These are phyloP conservation scores for Strix uralensis DNA, from an alignment of 2,113 vertebrate species.

Conservation along the genomic window DNA sequence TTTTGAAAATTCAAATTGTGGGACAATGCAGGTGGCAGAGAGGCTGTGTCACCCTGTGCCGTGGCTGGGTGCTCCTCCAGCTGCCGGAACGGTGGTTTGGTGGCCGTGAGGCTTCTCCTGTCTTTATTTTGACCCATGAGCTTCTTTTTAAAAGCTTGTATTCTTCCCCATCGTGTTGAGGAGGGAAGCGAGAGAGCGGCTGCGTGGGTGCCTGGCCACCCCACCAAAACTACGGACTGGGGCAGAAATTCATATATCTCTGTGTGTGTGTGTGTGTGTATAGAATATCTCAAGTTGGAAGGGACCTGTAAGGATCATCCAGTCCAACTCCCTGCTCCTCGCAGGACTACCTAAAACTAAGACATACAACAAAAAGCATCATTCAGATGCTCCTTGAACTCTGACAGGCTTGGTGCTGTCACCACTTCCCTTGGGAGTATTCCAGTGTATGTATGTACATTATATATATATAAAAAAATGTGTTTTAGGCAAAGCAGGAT, in stretches of 20 bases:
- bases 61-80: not conserved
- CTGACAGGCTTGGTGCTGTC: not conserved
- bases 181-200: not conserved
- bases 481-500: not conserved
- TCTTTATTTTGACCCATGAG: not conserved
- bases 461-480: not conserved
- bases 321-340: not conserved
- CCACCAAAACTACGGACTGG: not conserved
- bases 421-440: not conserved
- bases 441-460: not conserved
- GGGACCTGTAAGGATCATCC: not conserved
- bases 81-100: accelerated
- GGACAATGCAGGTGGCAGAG: not conserved
- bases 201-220: not conserved
- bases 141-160: not conserved
- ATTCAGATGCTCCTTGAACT: not conserved
- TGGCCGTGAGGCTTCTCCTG: not conserved
- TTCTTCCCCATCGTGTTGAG: not conserved
- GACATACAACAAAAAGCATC: not conserved
- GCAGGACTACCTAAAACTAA: not conserved
- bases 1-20: not conserved
- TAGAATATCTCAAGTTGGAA: not conserved
- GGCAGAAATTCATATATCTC: not conserved
- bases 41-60: not conserved
- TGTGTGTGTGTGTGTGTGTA: accelerated